phyloP scores from a whole-genome alignment of 2,888 invertebrate species.

The Platerodrilus igneus region DNA sequence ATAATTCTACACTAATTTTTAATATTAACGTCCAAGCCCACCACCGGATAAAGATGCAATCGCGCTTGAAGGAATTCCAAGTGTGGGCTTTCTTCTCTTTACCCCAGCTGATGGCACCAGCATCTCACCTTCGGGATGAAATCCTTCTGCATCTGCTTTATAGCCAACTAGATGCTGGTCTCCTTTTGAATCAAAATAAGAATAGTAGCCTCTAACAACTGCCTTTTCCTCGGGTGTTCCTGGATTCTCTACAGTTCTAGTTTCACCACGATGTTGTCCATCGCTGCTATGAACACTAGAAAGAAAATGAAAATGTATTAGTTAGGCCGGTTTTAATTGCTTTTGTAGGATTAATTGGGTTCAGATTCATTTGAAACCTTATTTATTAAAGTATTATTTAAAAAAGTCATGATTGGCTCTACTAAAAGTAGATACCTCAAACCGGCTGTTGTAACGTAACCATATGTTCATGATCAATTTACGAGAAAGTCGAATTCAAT shows the following conservation, averaged over 20 bases:
- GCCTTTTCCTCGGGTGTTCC: conserved; percentile 49
- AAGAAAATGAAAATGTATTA: conserved; percentile 40
- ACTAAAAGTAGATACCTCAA: no score
- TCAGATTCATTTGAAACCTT: no score
- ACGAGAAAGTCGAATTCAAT: no score
- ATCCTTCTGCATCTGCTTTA: conserved; percentile 53
- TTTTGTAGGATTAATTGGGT: no score
- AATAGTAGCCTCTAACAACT: conserved; percentile 47
- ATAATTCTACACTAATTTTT: no score
- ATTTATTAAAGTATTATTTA: no score
- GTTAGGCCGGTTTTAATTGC: no score
- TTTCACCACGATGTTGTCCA: conserved; percentile 47
- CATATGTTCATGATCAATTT: no score
- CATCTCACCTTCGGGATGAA: conserved; percentile 44
- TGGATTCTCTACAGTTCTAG: conserved; percentile 46
- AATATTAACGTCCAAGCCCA: conserved; percentile 14
- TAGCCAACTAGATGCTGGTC: conserved; percentile 48
- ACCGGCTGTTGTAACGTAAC: no score
- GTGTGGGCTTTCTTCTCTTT: conserved; percentile 32
- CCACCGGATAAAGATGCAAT: conserved; percentile 40
- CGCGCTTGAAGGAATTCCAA: conserved; percentile 42
- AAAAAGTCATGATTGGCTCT: no score
- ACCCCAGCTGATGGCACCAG: conserved; percentile 33
- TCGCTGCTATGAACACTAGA: conserved; percentile 41
- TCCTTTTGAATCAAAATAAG: conserved; percentile 50